Evolutionary conservation across 2,888 invertebrate species (phyloP), one percentile per base, ranked within the genome.

Genomic region (Drosophila infuscata): DNA sequence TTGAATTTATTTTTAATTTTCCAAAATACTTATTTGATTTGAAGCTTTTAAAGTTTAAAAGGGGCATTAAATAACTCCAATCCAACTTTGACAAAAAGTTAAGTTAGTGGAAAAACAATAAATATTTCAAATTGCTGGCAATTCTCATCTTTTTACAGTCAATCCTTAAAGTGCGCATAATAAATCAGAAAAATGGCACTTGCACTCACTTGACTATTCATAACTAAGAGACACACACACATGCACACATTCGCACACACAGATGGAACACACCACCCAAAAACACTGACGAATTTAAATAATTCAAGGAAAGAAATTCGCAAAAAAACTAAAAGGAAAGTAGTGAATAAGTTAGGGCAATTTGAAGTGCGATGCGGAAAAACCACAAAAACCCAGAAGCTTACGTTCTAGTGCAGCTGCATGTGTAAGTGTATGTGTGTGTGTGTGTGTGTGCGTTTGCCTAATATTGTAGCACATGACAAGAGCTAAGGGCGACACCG

Each of bases 181-280:
- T 70, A 70, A 63, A 60, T 76, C 64, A 61, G 57, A 76, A 64
- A 76, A 63, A 38, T 60, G 59, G 79, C 66, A 65, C 70, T 73
- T 85, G 83, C 76, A 82, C 70, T 70, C 88, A 83, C 88, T 88
- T 82, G 81, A 68, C 60, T 84, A 83, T 83, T 83, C 88, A 88
- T 88, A 88, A 88, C 88, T 66, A 75, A 70, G 74, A 70, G 62
- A 79, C 54, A 72, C 56, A 60, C 48, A 64, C 51, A 29, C 20
- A 54, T 48, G 20, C 68, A 36, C 52, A 43, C 46, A 20, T 11
- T 36, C 36, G 36, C 41, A 46, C 17, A 46, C 43, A 33, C 51
- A 65, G 15, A 43, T 4, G n/a, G 17, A 17, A 25, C 33, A 57
- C 41, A 52, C 32, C 17, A 8, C 7, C 8, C 29, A n/a, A 41